Base-by-base conservation (phyloP, 1,140 invertebrate genomes). In the Drosophila mojavensis region DNA sequence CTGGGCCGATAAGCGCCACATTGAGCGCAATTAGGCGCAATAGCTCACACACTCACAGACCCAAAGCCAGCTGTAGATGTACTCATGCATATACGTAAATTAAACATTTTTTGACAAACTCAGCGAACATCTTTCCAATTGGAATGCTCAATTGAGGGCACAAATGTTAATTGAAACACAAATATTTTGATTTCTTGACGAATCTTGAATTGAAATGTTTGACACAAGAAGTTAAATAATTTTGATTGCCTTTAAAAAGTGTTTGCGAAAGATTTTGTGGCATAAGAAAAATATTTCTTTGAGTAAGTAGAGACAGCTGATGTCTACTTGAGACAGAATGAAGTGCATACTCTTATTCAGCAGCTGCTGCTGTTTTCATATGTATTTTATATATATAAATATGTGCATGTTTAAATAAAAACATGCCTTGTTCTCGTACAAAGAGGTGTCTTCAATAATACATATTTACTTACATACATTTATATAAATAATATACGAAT, bases 121-220 rank as follows among this genome's bases (percentile, higher is more conserved):
- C 36, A 2, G 6, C 36, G 36, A 39, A 39, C 11, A 11, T 11
- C 36, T 39, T 39, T 3, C 36, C 36, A 39, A 39, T 39, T 39
- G 24, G 24, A 43, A 11, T 41, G 28, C 41, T 6, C 7, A 51
- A 67, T 53, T 54, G 30, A 54, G 53, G 60, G 5, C 72, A 70
- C 36, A 59, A 39, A 63, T 48, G 67, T 70, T 54, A 75, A 75
- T 64, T 75, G 54, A 63, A 47, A 53, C 26, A 59, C 15, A 43
- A 64, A 70, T 33, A 64, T 70, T 75, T 63, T 70, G 72, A 75
- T 75, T 70, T 74, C 43, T 65, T 55, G 39, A 47, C 47, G 20
- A 56, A 48, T 55, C 26, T 17, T 59, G 5, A 28, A 65, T 53
- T 41, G 24, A 41, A 55, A 26, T 4, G 15, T 24, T 53, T 51